phyloP scores from a whole-genome alignment of 2,888 invertebrate species.

The Eupithecia insigniata region DNA sequence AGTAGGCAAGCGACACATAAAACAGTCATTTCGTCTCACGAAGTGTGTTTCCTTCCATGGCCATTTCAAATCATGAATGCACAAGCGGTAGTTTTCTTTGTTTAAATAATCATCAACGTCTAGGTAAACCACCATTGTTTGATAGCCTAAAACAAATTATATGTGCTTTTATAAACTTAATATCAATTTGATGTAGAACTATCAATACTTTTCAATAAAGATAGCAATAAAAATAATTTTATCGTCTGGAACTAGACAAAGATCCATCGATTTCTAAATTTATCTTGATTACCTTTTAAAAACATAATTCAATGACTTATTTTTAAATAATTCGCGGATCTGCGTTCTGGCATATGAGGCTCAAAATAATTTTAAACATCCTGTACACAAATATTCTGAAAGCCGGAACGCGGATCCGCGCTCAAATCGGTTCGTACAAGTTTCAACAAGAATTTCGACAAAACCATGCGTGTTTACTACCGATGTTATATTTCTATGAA shows the following conservation, averaged over 20 bases:
- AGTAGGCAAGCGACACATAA: constrained; percentile 18
- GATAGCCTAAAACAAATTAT: constrained; percentile 21
- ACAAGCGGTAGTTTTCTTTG: constrained; percentile 30
- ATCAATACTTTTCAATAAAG: constrained; percentile 2
- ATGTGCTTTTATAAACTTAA: constrained; percentile 8
- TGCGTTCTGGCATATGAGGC: constrained; percentile 14
- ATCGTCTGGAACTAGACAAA: no score
- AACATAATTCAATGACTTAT: constrained; percentile 17
- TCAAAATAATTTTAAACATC: constrained; percentile 11
- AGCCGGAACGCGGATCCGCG: constrained; percentile 28
- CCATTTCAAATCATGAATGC: constrained; percentile 32
- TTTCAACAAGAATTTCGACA: constrained; percentile 10
- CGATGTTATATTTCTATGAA: no score
- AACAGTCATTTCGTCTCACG: constrained; percentile 24
- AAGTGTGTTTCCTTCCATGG: constrained; percentile 36
- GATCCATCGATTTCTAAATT: neutral
- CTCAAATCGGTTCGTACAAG: constrained; percentile 27
- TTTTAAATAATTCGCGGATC: constrained; percentile 19
- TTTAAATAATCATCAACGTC: constrained; percentile 28
- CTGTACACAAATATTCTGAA: constrained; percentile 15
- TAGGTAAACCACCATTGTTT: constrained; percentile 25
- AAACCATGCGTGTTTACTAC: neutral
- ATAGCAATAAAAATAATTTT: no score
- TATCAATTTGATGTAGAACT: neutral
- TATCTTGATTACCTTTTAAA: constrained; percentile 10